Percentiles rank a stretch among this genome's conserved stretches.
phyloP scores from a whole-genome alignment of 2,797 vertebrate species.

The Selene dorsalis region DNA sequence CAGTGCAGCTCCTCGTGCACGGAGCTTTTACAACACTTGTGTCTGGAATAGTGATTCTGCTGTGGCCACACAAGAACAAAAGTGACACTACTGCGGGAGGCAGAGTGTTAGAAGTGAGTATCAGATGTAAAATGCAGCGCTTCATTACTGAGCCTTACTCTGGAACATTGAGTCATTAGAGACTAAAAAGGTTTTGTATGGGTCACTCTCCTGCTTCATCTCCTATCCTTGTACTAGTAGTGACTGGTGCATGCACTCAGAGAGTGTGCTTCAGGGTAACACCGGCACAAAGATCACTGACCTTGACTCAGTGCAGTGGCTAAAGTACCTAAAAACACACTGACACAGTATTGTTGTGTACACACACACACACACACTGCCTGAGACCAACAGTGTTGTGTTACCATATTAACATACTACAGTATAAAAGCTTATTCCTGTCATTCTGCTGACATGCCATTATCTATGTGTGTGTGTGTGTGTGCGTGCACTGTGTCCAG shows the following conservation, averaged over 20 bases:
- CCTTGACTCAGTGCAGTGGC: neutral
- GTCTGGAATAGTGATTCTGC: constrained; percentile 20
- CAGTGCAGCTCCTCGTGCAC: constrained; percentile 9
- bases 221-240: too few species aligned
- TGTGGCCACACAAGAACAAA: constrained; percentile 28
- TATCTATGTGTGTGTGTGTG: constrained; percentile 21
- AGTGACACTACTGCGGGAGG: constrained; percentile 24
- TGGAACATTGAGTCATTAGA: constrained; percentile 32
- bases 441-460: constrained; percentile 36
- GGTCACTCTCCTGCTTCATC: neutral
- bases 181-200: neutral
- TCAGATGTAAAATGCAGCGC: constrained; percentile 24
- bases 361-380: neutral
- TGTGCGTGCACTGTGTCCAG: constrained; percentile 54
- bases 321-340: neutral
- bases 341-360: constrained; percentile 1
- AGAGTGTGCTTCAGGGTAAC: neutral
- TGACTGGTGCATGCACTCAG: neutral
- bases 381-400: constrained; percentile 18
- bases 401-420: constrained; percentile 31
- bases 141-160: constrained; percentile 12
- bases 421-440: constrained; percentile 38
- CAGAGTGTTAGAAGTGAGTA: constrained; percentile 5
- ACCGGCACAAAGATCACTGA: neutral
- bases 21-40: constrained; percentile 20